Percentiles rank a stretch among this genome's conserved stretches.
Conservation (phyloP, 1,140 invertebrate genomes). For the Caligus rogercresseyi region DNA sequence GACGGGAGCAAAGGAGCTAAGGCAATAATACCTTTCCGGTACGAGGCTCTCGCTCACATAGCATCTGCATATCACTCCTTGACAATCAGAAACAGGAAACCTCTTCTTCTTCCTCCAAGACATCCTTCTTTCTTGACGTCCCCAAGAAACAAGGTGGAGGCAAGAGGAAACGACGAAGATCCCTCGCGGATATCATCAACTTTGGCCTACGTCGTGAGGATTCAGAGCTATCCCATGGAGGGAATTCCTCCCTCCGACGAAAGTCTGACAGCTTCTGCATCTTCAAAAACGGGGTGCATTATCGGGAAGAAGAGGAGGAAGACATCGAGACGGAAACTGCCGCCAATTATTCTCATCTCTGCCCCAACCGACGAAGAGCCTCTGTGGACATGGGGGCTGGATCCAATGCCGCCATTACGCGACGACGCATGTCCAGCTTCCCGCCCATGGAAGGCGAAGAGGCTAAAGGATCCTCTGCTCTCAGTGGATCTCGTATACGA, state of each 20-base stretch:
- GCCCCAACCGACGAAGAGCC: no score
- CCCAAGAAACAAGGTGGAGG: neutral
- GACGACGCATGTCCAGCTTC: conserved; percentile 12
- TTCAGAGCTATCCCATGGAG: neutral
- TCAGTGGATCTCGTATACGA: no score
- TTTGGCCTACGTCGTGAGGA: neutral
- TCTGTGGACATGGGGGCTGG: neutral
- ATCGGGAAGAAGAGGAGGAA: neutral
- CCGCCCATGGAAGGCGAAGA: conserved; percentile 13
- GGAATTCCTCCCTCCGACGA: neutral
- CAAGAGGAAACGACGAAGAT: neutral
- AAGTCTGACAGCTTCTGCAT: neutral
- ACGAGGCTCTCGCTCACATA: neutral
- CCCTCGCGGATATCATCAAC: neutral
- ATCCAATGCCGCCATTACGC: neutral
- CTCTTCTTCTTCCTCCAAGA: no score
- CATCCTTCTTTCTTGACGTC: neutral
- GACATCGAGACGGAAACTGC: neutral
- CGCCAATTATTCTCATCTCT: no score
- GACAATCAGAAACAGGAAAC: neutral
- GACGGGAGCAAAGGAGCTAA: neutral
- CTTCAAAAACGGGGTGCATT: neutral
- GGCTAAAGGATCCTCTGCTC: neutral
- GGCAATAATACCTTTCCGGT: neutral
- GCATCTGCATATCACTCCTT: neutral